Percentiles rank a stretch among this genome's conserved stretches.
These are phyloP conservation scores for Mormyrops attenuatus DNA, from an alignment of 2,797 vertebrate species.

Conservation along the genomic window DNA sequence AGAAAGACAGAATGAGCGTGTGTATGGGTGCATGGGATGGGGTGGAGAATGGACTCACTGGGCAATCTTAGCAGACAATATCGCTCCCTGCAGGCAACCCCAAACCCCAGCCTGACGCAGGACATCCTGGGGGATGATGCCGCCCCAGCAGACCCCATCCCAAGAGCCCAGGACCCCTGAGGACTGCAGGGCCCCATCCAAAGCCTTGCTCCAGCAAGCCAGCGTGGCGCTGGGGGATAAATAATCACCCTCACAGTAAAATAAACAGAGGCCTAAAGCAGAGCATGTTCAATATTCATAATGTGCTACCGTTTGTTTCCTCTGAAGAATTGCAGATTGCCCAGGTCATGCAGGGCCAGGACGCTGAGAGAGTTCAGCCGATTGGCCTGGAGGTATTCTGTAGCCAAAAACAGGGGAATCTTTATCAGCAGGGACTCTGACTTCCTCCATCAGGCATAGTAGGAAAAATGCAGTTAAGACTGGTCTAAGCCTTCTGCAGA, in stretches of 20 bases:
- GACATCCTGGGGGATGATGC: conserved; percentile 63
- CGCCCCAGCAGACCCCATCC: conserved; percentile 63
- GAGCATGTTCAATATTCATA: neutral
- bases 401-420: conserved; percentile 22
- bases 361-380: conserved; percentile 69
- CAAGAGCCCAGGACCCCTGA: conserved; percentile 69
- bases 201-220: conserved; percentile 79
- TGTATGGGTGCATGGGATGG: neutral
- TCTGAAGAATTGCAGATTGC: conserved; percentile 78
- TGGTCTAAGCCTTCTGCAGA: neutral
- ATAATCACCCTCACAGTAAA: conserved; percentile 11
- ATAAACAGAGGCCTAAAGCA: neutral
- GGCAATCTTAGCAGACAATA: conserved; percentile 83
- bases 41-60: conserved; percentile 68
- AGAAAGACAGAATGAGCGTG: neutral
- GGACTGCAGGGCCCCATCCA: conserved; percentile 73
- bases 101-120: conserved; percentile 77
- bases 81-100: conserved; percentile 86
- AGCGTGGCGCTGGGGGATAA: conserved; percentile 64
- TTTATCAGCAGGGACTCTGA: neutral
- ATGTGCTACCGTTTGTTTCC: conserved; percentile 45
- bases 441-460: neutral
- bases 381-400: conserved; percentile 74
- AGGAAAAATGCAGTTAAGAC: neutral
- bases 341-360: conserved; percentile 80